Percentiles rank a stretch among this genome's conserved stretches.
Conservation (phyloP, 2,888 invertebrate genomes). For the Leistus spinibarbis region DNA sequence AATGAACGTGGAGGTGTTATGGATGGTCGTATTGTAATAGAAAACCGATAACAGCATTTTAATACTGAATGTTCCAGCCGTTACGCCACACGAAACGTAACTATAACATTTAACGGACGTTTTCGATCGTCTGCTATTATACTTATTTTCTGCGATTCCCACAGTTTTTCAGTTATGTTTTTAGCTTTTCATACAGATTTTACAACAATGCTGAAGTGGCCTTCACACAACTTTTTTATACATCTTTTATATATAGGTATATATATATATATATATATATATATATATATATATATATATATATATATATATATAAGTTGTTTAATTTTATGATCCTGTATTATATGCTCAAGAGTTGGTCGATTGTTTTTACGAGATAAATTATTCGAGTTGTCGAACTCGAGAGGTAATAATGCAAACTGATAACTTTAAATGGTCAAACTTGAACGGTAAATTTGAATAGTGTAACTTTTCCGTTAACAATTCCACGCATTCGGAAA, state of each 20-base stretch:
- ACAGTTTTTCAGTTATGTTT: neutral
- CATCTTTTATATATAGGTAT: too few relatives aligned
- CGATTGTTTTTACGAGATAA: conserved; percentile 5
- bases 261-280: too few relatives aligned
- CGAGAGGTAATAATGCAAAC: conserved; percentile 19
- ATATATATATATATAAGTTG: neutral
- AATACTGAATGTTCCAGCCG: conserved; percentile 23
- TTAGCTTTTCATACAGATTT: neutral
- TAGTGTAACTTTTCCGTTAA: conserved; percentile 32
- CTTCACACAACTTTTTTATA: too few relatives aligned
- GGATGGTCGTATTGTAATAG: conserved; percentile 29
- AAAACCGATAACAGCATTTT: conserved; percentile 36
- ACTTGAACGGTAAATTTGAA: conserved; percentile 36
- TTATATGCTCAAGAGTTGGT: neutral
- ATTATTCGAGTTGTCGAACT: conserved; percentile 35
- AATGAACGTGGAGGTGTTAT: conserved; percentile 3
- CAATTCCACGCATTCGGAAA: conserved; percentile 5
- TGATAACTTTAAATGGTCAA: conserved; percentile 37
- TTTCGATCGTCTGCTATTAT: neutral
- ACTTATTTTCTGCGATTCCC: neutral
- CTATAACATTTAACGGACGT: conserved; percentile 23
- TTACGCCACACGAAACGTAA: conserved; percentile 11
- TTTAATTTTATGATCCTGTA: neutral
- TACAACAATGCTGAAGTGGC: too few relatives aligned
- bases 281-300: too few relatives aligned